Evolutionary conservation across 1,140 invertebrate species (phyloP).

Genomic region (Lepidurus arcticus): DNA sequence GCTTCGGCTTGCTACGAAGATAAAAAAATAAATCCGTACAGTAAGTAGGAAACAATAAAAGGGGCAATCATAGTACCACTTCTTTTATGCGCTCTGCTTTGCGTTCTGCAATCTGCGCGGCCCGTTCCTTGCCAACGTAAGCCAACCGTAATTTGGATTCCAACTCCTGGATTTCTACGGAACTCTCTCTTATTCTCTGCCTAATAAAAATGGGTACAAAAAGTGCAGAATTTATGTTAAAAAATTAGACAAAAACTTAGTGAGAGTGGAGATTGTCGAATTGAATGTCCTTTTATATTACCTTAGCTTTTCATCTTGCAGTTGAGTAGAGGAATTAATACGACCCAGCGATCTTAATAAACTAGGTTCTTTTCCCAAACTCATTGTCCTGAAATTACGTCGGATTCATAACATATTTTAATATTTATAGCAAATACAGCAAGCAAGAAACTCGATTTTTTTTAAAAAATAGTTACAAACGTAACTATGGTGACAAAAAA

Average conservation of each 20-base stretch:
- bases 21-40: background rate
- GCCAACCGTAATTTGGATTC: slow-evolving; percentile 30
- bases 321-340: background rate
- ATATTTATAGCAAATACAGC: background rate
- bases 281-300: background rate
- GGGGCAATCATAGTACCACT: background rate
- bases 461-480: background rate
- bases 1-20: background rate
- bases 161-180: slow-evolving; percentile 30
- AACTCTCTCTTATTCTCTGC: slow-evolving; percentile 26
- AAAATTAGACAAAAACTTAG: background rate
- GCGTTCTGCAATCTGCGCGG: slow-evolving; percentile 24
- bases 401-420: no score
- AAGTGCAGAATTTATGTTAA: background rate
- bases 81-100: background rate
- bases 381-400: background rate
- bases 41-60: background rate
- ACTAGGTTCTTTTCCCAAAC: background rate
- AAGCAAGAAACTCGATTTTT: background rate
- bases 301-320: slow-evolving; percentile 24
- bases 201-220: slow-evolving; percentile 2
- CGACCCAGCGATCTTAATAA: background rate
- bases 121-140: slow-evolving; percentile 30
- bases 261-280: background rate
- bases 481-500: background rate